phyloP scores from a whole-genome alignment of 2,888 invertebrate genomes.

The Drosophila infuscata region DNA sequence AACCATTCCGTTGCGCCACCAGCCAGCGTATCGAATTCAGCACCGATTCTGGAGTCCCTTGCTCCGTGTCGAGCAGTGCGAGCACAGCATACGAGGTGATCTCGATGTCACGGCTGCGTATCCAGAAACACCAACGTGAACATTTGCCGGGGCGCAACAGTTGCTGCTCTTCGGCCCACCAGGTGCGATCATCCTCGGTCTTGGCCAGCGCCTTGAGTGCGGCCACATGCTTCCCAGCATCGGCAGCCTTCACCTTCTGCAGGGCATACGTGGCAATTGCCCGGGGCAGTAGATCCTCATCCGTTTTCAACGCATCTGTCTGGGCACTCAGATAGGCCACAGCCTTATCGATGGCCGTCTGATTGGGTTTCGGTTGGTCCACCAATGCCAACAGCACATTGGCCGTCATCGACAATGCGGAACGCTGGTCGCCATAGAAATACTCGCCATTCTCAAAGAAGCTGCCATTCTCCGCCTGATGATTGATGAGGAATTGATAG shows the following conservation, averaged over 20 bases:
- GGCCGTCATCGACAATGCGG: constrained; percentile 91
- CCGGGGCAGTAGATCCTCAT: constrained; percentile 90
- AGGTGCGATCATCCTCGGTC: constrained; percentile 88
- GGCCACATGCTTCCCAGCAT: constrained; percentile 85
- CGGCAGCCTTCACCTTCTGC: constrained; percentile 90
- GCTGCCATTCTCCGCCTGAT: constrained; percentile 90
- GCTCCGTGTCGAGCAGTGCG: constrained; percentile 77
- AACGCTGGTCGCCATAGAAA: constrained; percentile 88
- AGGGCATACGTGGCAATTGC: constrained; percentile 92
- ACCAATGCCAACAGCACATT: constrained; percentile 91
- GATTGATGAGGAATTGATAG: constrained; percentile 89
- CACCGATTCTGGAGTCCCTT: constrained; percentile 71
- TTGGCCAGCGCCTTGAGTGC: constrained; percentile 86
- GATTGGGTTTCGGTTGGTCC: constrained; percentile 86
- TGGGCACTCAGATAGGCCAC: constrained; percentile 89
- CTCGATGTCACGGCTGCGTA: constrained; percentile 79
- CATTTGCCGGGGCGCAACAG: constrained; percentile 73
- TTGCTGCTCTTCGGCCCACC: constrained; percentile 90
- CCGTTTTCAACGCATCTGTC: constrained; percentile 87
- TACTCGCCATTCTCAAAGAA: constrained; percentile 92
- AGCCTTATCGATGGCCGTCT: constrained; percentile 90
- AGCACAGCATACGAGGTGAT: constrained; percentile 77
- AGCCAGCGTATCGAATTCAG: constrained; percentile 89
- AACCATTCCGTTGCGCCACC: constrained; percentile 88
- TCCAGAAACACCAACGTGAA: constrained; percentile 85